A percentile compares a stretch with the other conserved stretches of the same genome.
Conservation (phyloP, 2,797 vertebrate genomes). For the Calcarius lapponicus region DNA sequence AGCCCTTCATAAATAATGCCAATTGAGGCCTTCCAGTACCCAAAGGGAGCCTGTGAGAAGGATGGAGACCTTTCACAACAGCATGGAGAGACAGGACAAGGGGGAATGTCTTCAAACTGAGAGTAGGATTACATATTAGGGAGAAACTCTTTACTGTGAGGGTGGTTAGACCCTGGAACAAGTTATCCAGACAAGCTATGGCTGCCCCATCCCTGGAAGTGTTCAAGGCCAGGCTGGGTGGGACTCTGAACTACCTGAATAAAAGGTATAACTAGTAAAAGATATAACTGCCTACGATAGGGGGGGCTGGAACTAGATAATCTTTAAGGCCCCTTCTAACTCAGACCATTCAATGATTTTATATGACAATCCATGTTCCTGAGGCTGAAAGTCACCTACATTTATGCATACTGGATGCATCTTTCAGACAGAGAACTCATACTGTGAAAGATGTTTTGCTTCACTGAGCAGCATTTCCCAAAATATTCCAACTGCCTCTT, state of each 20-base stretch:
- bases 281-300: neutral
- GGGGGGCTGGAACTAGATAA: neutral
- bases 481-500: slow-evolving; percentile 11
- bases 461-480: slow-evolving; percentile 16
- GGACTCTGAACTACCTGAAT: neutral
- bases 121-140: neutral
- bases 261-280: neutral
- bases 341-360: neutral
- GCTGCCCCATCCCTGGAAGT: neutral
- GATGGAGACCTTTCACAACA: neutral
- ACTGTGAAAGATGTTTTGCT: neutral
- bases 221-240: neutral
- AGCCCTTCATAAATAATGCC: neutral
- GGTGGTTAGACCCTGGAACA: too few relatives aligned
- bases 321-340: neutral
- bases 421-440: neutral
- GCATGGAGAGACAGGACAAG: neutral
- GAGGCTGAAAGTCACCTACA: neutral
- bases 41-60: neutral
- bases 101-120: neutral
- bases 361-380: neutral
- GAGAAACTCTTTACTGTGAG: neutral
- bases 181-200: neutral
- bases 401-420: neutral
- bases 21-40: neutral